phyloP scores from a whole-genome alignment of 2,113 vertebrate genomes.

The Gracilinanus agilis region DNA sequence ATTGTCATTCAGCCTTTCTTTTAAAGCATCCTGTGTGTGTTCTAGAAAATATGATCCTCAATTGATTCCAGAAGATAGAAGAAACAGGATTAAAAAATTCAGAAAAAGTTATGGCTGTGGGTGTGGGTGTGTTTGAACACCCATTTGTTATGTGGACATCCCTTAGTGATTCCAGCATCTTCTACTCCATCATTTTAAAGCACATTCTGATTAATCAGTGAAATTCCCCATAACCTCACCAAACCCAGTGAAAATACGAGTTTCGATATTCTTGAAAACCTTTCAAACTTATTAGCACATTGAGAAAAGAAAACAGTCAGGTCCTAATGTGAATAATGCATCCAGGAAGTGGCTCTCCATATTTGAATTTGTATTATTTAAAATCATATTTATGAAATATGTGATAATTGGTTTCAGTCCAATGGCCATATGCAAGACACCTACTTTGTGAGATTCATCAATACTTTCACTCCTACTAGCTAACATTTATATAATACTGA shows the following conservation, averaged over 20 bases:
- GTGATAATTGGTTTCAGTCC: not conserved
- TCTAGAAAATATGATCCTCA: not conserved
- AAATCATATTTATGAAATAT: not conserved
- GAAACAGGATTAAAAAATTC: not conserved
- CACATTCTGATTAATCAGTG: not conserved
- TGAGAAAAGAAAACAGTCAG: not conserved
- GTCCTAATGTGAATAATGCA: not conserved
- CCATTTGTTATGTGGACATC: not conserved
- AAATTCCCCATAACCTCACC: not conserved
- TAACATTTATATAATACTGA: no score
- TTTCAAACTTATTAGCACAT: not conserved
- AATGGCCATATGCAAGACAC: no score
- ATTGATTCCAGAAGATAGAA: not conserved
- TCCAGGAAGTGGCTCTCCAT: not conserved
- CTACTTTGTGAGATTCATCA: not conserved
- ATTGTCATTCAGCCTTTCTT: fast-evolving
- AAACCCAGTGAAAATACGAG: not conserved
- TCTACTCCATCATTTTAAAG: not conserved
- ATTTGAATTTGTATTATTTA: not conserved
- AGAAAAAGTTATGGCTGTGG: not conserved
- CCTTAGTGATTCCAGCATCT: not conserved
- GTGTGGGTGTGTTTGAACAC: not conserved
- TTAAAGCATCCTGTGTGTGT: not conserved
- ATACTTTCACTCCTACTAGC: no score
- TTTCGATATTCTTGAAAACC: not conserved